Evolutionary conservation across 2,113 vertebrate species (phyloP).

Genomic region (Hystrix brachyura): DNA sequence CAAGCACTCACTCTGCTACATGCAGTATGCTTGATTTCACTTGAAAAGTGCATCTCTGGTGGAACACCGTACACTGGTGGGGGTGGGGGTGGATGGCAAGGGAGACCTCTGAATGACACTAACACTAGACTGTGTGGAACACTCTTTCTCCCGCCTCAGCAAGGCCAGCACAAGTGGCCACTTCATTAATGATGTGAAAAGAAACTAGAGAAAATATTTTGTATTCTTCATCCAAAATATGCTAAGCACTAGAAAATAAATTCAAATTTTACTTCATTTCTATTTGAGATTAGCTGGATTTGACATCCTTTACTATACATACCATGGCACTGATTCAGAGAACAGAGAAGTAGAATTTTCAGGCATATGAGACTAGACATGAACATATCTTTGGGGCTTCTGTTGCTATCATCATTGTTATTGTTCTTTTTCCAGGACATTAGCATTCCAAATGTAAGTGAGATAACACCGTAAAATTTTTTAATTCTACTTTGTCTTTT

Average conservation of each 20-base stretch:
- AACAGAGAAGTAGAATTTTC: neutral
- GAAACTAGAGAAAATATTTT: neutral
- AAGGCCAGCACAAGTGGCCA: neutral
- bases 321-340: neutral
- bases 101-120: neutral
- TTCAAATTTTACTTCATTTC: neutral
- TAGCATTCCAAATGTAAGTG: neutral
- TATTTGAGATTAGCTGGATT: neutral
- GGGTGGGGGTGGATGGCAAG: neutral
- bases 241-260: conserved; percentile 38
- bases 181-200: neutral
- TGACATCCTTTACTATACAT: neutral
- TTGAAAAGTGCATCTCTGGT: neutral
- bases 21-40: neutral
- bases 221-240: neutral
- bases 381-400: neutral
- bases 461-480: neutral
- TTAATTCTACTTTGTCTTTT: neutral
- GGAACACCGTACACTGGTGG: neutral
- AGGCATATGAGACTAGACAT: neutral
- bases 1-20: neutral
- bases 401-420: neutral
- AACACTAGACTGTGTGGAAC: neutral
- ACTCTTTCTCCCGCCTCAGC: neutral
- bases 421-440: neutral